Conservation (phyloP, 2,797 vertebrate genomes). For the Gallinago nigripennis region DNA sequence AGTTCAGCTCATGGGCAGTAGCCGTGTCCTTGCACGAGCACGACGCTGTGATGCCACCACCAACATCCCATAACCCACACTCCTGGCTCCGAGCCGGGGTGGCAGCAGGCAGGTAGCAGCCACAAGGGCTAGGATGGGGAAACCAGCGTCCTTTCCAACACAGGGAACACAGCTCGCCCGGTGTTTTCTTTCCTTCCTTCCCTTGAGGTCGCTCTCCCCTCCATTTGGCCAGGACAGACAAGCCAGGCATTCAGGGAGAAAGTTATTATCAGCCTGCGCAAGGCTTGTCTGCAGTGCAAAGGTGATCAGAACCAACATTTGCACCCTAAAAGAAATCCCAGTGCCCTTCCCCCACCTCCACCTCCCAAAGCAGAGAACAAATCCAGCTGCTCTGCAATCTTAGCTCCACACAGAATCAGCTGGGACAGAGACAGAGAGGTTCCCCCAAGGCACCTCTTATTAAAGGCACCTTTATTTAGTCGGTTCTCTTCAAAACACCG, state of each 20-base stretch:
- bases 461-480: slow-evolving; percentile 29
- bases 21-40: background rate
- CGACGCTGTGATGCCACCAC: background rate
- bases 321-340: background rate
- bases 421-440: slow-evolving; percentile 26
- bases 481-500: background rate
- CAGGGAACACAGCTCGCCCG: background rate
- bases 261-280: background rate
- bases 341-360: background rate
- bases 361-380: background rate
- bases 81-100: rapidly evolving
- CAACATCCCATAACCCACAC: background rate
- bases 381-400: slow-evolving; percentile 30
- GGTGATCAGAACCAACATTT: background rate
- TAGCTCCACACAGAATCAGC: slow-evolving; percentile 9
- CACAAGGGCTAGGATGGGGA: background rate
- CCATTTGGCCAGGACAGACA: rapidly evolving
- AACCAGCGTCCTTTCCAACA: background rate
- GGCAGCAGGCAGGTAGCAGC: background rate
- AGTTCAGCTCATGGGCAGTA: background rate
- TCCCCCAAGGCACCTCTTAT: slow-evolving; percentile 37
- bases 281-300: background rate
- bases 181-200: background rate
- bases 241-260: background rate
- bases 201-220: background rate